phyloP scores from a whole-genome alignment of 2,888 invertebrate species.

The Petrophora chlorosata region DNA sequence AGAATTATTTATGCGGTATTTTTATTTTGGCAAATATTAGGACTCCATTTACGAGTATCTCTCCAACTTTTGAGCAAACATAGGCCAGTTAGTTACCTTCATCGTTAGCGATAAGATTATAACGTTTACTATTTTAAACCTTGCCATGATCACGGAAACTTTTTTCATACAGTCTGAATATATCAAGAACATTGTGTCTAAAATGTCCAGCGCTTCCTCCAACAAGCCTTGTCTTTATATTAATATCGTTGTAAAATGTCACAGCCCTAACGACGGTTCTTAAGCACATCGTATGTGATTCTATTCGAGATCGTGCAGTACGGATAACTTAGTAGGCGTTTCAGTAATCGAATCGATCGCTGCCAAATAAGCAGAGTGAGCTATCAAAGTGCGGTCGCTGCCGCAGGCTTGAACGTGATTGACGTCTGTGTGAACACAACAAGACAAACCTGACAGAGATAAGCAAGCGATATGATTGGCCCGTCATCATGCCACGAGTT shows the following conservation, averaged over 20 bases:
- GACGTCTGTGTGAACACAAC: slow-evolving; percentile 39
- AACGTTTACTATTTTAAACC: slow-evolving; percentile 31
- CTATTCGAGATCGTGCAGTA: slow-evolving; percentile 35
- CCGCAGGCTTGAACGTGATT: slow-evolving; percentile 50
- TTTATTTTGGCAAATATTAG: slow-evolving; percentile 50
- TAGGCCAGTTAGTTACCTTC: slow-evolving; percentile 43
- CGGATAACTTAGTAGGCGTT: slow-evolving; percentile 38
- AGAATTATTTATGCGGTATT: slow-evolving; percentile 27
- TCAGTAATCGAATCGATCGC: slow-evolving; percentile 61
- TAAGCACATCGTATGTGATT: slow-evolving; percentile 25
- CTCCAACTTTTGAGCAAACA: slow-evolving; percentile 56
- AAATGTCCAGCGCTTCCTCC: too few relatives aligned
- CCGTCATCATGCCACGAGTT: slow-evolving; percentile 8
- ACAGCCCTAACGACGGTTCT: background rate
- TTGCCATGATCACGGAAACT: slow-evolving; percentile 29
- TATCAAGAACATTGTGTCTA: too few relatives aligned
- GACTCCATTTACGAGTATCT: slow-evolving; percentile 50
- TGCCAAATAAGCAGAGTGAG: slow-evolving; percentile 65
- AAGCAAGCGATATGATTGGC: slow-evolving; percentile 13
- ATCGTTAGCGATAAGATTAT: slow-evolving; percentile 35
- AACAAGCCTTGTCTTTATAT: too few relatives aligned
- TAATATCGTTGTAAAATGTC: too few relatives aligned
- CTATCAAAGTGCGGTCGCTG: slow-evolving; percentile 59
- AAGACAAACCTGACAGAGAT: slow-evolving; percentile 5
- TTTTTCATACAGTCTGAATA: too few relatives aligned